Base-by-base conservation (phyloP, 1,140 invertebrate genomes). In the Ceratina australensis region DNA sequence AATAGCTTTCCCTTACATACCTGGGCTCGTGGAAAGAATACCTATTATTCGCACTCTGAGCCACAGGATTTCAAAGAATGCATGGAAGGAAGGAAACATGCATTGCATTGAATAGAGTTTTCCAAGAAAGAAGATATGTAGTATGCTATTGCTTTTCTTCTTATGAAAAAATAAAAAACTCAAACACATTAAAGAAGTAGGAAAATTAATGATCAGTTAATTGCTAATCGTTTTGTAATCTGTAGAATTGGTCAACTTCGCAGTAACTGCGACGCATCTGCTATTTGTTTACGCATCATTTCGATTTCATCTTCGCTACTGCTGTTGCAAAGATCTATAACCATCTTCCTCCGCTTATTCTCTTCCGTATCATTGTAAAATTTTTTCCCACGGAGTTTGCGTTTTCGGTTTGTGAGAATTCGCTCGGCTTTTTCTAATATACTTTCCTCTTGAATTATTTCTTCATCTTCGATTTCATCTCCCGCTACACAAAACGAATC, bases 291-390 rank as follows among this genome's bases (percentile, higher is more conserved):
- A 8, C 87, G 78, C 8, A 89, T 26, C 13, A n/a, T 28, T 71
- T 88, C 87, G 20, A 72, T 79, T 26, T 89, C 88, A 57, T 89
- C 88, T 13, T 88, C 88, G 18, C 88, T 89, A 22, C 87, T 89
- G n/a, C 59, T 73, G 8, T 42, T 7, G 33, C 33, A 33, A 10
- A 60, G 79, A 12, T 26, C 33, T 42, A 42, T 47, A 54, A 80
- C 57, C 24, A 60, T 61, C 28, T 74, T 83, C 26, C 4, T 82
- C 8, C 22, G 63, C 42, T 68, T 77, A 49, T 26, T 79, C 16
- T 15, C 64, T 60, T 18, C 61, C 0, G 5, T 0, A 8, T 16
- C 16, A 2, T 28, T 1, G 0, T 13, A 5, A 3, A 12, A 72
- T 61, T 26, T 1, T 56, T 72, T 18, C 28, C 26, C 2, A 12